Conservation (phyloP, 2,888 invertebrate genomes). For the Reticulitermes lucifugus region DNA sequence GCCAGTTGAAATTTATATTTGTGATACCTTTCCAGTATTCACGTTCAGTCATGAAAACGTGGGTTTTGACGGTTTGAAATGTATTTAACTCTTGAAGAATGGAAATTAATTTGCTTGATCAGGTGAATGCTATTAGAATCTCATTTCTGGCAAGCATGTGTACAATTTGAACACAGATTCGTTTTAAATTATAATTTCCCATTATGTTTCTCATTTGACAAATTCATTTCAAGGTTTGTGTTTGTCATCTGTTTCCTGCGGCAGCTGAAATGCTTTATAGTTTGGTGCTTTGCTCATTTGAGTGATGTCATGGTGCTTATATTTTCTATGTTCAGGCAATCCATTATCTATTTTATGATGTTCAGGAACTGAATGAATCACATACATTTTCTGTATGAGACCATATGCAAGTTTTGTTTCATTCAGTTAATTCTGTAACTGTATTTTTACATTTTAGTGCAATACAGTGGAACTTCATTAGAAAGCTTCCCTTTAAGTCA, state of each 20-base stretch:
- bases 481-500: no score
- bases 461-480: no score
- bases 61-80: neutral
- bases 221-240: neutral
- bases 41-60: neutral
- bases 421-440: no score
- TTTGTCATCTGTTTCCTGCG: neutral
- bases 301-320: slow-evolving; percentile 7
- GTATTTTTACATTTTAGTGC: no score
- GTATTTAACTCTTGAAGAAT: neutral
- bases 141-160: neutral
- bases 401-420: no score
- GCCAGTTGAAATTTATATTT: neutral
- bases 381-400: no score
- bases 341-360: neutral
- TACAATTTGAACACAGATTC: no score
- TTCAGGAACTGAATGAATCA: no score
- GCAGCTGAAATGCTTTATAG: neutral
- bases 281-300: neutral
- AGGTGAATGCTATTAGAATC: slow-evolving; percentile 9
- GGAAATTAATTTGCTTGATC: neutral
- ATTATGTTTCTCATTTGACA: neutral
- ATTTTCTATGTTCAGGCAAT: neutral
- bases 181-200: no score
- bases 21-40: slow-evolving; percentile 36